A percentile compares a stretch with the other conserved stretches of the same genome.
phyloP scores from a whole-genome alignment of 1,140 invertebrate genomes.

The Hermetia illucens region DNA sequence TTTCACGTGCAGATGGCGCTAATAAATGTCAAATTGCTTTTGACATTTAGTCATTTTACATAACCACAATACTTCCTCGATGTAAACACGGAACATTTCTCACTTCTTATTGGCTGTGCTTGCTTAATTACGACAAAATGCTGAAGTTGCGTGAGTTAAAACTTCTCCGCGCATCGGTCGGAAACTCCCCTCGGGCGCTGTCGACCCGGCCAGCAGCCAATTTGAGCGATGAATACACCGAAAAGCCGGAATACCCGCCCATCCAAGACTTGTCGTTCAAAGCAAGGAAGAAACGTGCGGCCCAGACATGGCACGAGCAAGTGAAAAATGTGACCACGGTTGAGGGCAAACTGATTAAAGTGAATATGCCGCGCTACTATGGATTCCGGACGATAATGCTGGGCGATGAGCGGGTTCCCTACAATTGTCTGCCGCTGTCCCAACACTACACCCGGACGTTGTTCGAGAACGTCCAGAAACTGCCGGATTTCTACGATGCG shows the following conservation, averaged over 20 bases:
- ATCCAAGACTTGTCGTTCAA: constrained; percentile 39
- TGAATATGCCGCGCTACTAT: constrained; percentile 68
- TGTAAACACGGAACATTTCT: too few species aligned
- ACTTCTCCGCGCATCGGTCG: too few species aligned
- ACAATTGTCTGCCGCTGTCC: constrained; percentile 47
- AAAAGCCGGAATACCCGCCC: constrained; percentile 41
- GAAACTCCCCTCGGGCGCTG: constrained; percentile 6
- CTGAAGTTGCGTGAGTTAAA: too few species aligned
- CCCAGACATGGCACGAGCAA: constrained; percentile 36
- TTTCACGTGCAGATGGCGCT: too few species aligned
- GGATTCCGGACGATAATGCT: constrained; percentile 52
- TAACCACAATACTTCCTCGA: too few species aligned
- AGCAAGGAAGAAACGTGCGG: constrained; percentile 28
- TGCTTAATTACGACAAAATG: too few species aligned
- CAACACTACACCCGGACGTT: constrained; percentile 62
- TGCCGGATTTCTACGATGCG: constrained; percentile 40
- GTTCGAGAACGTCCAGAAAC: constrained; percentile 31
- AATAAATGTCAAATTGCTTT: too few species aligned
- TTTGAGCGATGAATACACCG: constrained; percentile 30
- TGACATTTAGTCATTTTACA: too few species aligned
- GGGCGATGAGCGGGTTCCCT: constrained; percentile 42
- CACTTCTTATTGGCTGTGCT: too few species aligned
- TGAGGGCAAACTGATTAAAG: constrained; percentile 66
- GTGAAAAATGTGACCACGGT: constrained; percentile 50
- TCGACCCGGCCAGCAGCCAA: constrained; percentile 2